Conservation (phyloP, 2,888 invertebrate genomes). For the Leucophenga maculata region DNA sequence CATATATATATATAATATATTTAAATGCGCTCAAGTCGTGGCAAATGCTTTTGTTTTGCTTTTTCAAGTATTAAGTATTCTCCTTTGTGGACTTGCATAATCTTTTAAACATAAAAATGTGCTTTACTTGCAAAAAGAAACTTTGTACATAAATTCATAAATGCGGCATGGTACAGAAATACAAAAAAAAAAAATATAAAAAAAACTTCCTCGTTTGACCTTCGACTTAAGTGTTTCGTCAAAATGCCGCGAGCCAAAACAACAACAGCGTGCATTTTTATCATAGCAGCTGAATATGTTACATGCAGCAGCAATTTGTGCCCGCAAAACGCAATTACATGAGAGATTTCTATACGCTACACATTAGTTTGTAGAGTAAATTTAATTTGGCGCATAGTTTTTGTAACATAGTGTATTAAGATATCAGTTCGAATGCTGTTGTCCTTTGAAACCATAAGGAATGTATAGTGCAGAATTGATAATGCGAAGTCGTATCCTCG, state of each 20-base stretch:
- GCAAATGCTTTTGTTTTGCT: not conserved
- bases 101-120: not conserved
- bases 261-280: not conserved
- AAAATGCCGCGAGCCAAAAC: not conserved
- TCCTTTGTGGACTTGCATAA: too few species aligned
- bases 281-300: not conserved
- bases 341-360: not conserved
- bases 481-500: too few species aligned
- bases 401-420: not conserved
- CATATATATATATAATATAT: not conserved
- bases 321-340: not conserved
- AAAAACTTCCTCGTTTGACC: not conserved
- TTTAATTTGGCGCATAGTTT: not conserved
- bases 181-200: not conserved
- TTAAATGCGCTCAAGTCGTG: constrained; percentile 18
- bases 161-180: not conserved
- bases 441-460: too few species aligned
- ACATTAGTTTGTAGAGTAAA: too few species aligned
- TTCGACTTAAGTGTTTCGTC: not conserved
- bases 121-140: not conserved
- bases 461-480: too few species aligned
- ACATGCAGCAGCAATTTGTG: not conserved
- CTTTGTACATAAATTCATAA: not conserved
- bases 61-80: not conserved
- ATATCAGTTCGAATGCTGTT: too few species aligned